A percentile compares a stretch with the other conserved stretches of the same genome.
Evolutionary conservation across 2,113 vertebrate genomes (phyloP).

Genomic region (Hippoglossus stenolepis): DNA sequence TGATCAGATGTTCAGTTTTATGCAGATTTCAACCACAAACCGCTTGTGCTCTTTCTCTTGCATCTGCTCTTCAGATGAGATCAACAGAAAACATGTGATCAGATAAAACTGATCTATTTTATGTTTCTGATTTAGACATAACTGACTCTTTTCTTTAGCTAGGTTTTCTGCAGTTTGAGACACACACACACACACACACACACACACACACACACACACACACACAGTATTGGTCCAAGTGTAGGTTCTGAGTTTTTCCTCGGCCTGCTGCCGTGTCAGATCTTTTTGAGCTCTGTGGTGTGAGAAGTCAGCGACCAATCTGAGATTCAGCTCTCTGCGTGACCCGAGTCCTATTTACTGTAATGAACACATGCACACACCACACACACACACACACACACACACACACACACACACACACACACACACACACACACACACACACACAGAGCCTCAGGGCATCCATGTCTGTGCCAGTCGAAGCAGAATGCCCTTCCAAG

Average conservation of each 20-base stretch:
- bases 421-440: neutral
- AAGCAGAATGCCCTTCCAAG: constrained; percentile 49
- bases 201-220: too few species aligned
- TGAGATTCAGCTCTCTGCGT: constrained; percentile 43
- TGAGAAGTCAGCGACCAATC: constrained; percentile 51
- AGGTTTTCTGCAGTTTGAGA: too few species aligned
- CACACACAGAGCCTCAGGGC: constrained; percentile 40
- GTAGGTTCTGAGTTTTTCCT: constrained; percentile 43
- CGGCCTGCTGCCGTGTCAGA: constrained; percentile 37
- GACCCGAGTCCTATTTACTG: constrained; percentile 22
- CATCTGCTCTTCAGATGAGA: constrained; percentile 2
- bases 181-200: neutral
- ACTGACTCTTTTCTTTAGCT: neutral
- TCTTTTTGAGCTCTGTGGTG: constrained; percentile 25
- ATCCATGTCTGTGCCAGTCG: constrained; percentile 43
- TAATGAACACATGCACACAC: constrained; percentile 17
- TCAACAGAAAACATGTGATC: neutral
- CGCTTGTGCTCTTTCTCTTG: neutral
- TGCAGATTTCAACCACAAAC: neutral
- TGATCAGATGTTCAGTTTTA: constrained; percentile 15
- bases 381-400: neutral
- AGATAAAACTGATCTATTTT: too few species aligned
- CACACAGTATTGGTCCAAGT: neutral
- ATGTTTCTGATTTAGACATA: too few species aligned
- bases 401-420: too few species aligned